Conservation (phyloP, 1,140 invertebrate species). For the Nautilus pompilius region DNA sequence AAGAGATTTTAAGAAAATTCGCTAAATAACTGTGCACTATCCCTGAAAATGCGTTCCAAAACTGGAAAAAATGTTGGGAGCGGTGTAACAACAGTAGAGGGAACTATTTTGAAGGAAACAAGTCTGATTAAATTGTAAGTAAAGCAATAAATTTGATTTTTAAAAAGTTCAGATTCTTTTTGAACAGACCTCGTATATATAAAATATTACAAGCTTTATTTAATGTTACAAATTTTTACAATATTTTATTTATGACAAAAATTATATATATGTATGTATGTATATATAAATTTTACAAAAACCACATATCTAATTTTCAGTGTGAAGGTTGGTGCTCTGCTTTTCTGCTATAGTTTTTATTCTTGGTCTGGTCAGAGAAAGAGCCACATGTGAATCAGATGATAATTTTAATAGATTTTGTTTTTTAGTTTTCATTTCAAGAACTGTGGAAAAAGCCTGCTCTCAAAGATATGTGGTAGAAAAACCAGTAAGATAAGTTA, state of each 20-base stretch:
- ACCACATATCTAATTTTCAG: background rate
- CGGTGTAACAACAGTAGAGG: too few relatives aligned
- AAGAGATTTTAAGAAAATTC: too few relatives aligned
- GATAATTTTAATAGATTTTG: background rate
- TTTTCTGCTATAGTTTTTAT: background rate
- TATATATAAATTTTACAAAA: too few relatives aligned
- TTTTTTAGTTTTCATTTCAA: background rate
- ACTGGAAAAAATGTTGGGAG: too few relatives aligned
- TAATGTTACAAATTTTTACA: background rate
- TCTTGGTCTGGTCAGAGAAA: background rate
- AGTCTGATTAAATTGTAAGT: too few relatives aligned
- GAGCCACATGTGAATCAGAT: background rate
- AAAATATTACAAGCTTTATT: background rate
- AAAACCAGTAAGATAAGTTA: background rate
- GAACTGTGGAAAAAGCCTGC: background rate
- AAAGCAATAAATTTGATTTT: too few relatives aligned
- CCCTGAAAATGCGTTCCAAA: too few relatives aligned
- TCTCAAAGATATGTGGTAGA: background rate
- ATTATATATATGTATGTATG: too few relatives aligned
- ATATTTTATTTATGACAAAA: background rate
- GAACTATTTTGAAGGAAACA: too few relatives aligned
- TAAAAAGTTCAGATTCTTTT: too few relatives aligned
- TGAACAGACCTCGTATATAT: too few relatives aligned
- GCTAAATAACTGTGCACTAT: too few relatives aligned
- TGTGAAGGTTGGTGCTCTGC: background rate